Evolutionary conservation across 2,888 invertebrate species (phyloP).

Genomic region (Polylopha cassiicola): DNA sequence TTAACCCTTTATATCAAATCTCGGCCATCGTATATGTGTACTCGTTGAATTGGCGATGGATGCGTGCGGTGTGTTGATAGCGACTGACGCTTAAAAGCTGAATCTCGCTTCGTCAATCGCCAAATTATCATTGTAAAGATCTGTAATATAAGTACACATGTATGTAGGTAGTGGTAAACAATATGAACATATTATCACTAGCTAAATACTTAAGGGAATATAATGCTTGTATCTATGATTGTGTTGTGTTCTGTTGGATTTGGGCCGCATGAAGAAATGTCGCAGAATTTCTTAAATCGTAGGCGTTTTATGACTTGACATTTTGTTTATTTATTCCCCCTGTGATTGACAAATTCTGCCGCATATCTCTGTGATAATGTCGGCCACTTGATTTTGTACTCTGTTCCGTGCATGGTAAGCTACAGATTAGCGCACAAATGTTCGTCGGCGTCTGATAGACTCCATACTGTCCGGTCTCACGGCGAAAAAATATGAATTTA

Average conservation of each 20-base stretch:
- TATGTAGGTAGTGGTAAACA: constrained; percentile 2
- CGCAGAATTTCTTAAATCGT: background rate
- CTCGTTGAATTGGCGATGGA: constrained; percentile 10
- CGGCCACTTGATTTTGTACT: background rate
- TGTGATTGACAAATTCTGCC: background rate
- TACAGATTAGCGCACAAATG: constrained; percentile 59
- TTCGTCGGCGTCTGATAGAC: constrained; percentile 58
- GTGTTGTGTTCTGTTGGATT: constrained; percentile 2
- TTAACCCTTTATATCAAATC: constrained; percentile 11
- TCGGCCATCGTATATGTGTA: constrained; percentile 19
- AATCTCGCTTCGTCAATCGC: constrained; percentile 7
- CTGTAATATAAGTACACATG: constrained; percentile 3
- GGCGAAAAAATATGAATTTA: constrained; percentile 42
- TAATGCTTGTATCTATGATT: constrained; percentile 2
- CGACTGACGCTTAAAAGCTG: background rate
- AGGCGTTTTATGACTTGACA: background rate
- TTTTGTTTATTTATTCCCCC: background rate
- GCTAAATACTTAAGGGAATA: constrained; percentile 4
- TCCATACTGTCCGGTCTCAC: constrained; percentile 50
- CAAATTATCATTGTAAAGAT: constrained; percentile 4
- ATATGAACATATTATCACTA: background rate
- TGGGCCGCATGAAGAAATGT: background rate
- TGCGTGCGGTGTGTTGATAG: constrained; percentile 8
- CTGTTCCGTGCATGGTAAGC: constrained; percentile 13
- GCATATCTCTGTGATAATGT: background rate